phyloP scores from a whole-genome alignment of 2,113 vertebrate genomes.

The Archilochus colubris region DNA sequence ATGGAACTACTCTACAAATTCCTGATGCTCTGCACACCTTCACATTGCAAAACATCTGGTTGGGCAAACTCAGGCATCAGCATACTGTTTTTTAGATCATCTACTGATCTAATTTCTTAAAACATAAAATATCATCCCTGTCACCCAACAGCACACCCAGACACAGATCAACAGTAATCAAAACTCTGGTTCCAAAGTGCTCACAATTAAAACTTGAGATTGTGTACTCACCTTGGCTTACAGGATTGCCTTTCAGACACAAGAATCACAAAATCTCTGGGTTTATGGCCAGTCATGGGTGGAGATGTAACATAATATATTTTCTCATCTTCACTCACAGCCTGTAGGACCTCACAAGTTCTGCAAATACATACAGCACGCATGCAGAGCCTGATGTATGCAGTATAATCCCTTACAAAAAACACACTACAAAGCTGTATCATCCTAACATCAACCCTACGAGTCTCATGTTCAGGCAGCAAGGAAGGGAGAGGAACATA shows the following conservation, averaged over 20 bases:
- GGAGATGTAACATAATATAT: slow-evolving; percentile 75
- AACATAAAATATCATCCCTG: neutral
- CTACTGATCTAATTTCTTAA: neutral
- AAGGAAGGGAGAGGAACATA: neutral
- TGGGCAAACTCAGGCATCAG: neutral
- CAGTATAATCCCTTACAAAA: neutral
- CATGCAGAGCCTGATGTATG: neutral
- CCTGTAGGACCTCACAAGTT: slow-evolving; percentile 71
- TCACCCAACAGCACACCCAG: rapidly evolving
- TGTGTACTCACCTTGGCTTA: slow-evolving; percentile 68
- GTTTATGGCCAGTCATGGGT: slow-evolving; percentile 32
- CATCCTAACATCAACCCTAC: neutral
- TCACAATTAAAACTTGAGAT: neutral
- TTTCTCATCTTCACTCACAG: slow-evolving; percentile 73
- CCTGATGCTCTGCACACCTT: neutral
- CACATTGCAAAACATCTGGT: rapidly evolving
- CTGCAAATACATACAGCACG: slow-evolving; percentile 42
- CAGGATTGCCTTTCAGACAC: slow-evolving; percentile 73
- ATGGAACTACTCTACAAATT: neutral
- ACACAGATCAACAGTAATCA: neutral
- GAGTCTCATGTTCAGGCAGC: neutral
- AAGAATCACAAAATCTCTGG: slow-evolving; percentile 76
- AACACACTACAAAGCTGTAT: neutral
- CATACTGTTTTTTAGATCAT: neutral
- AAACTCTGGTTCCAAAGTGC: neutral